Percentiles rank a stretch among this genome's conserved stretches.
These are phyloP conservation scores for Eilema griseolum DNA, from an alignment of 2,888 invertebrate species.

Conservation along the genomic window DNA sequence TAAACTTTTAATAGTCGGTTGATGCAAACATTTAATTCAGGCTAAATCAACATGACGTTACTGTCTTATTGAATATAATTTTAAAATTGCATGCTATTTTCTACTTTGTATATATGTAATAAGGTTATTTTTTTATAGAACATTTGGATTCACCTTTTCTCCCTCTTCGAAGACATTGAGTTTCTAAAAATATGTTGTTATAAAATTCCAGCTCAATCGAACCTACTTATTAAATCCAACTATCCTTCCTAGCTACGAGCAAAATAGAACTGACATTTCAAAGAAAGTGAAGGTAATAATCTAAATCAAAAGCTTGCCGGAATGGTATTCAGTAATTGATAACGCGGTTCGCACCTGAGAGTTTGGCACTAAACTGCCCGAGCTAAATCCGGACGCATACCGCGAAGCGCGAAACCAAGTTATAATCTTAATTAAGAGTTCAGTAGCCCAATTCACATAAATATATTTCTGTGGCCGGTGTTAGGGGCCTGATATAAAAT, in stretches of 20 bases:
- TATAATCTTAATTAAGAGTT: conserved; percentile 37
- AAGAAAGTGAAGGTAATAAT: conserved; percentile 48
- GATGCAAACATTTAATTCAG: not conserved
- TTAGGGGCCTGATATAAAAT: not conserved
- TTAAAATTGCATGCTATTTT: too few relatives aligned
- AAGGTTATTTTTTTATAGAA: too few relatives aligned
- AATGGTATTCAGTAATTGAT: conserved; percentile 67
- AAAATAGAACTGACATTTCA: conserved; percentile 53
- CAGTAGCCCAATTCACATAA: conserved; percentile 26
- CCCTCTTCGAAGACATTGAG: too few relatives aligned
- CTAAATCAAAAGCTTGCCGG: conserved; percentile 60
- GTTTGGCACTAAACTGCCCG: conserved; percentile 67
- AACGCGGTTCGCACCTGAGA: conserved; percentile 73
- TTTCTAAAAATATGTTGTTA: not conserved
- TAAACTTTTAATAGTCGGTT: not conserved
- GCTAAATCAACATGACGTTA: not conserved
- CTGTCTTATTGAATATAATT: too few relatives aligned
- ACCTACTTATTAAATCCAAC: not conserved
- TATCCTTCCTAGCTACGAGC: not conserved
- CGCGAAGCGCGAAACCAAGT: conserved; percentile 27
- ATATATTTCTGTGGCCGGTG: conserved; percentile 1
- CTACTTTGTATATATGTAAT: too few relatives aligned
- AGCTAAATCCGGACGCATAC: conserved; percentile 59
- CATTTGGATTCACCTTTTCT: too few relatives aligned
- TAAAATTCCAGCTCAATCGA: not conserved